Evolutionary conservation across 2,797 vertebrate genomes (phyloP), one percentile per base, ranked within the genome.

Genomic region (Lates japonicus): DNA sequence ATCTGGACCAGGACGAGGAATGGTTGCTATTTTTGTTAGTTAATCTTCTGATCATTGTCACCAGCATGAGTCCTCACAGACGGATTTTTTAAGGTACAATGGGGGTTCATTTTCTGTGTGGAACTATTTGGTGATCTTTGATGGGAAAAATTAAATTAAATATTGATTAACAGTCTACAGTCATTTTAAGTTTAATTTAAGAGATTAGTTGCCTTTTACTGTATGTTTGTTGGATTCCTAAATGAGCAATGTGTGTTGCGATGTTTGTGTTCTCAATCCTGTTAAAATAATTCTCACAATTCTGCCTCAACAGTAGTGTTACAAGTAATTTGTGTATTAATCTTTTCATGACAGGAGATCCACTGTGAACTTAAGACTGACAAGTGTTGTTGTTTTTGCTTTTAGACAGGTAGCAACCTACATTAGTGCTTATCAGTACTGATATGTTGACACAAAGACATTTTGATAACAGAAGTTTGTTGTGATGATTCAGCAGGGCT

Each of bases 251-350:
- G 31, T 69, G 2, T 57, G 25, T 55, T 52, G 2, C 7, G 17
- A 25, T 14, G 5, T 35, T 17, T 67, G 7, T n/a, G 19, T 57
- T 68, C 4, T 51, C 10, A 7, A 63, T n/a, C 10, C 8, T 65
- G 5, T 19, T 10, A 22, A 11, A 37, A 14, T 44, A 0, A 12
- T 16, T 41, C 2, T 42, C 12, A 16, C 0, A 31, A 20, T 13
- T 51, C 12, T 46, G 9, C 33, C 6, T 67, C 25, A 16, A 3
- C 29, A 10, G 3, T 0, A 25, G 59, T 54, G 35, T 73, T 64
- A 78, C 82, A 62, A 76, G 77, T n/a, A 37, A 74, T 61, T 84
- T 66, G 72, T 55, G 49, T n/a, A 69, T 80, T 76, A 78, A 82
- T 51, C 25, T 33, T 70, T 67, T 65, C n/a, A 25, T 68, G 68